Base-by-base conservation (phyloP, 2,113 vertebrate genomes). In the Alosa alosa region DNA sequence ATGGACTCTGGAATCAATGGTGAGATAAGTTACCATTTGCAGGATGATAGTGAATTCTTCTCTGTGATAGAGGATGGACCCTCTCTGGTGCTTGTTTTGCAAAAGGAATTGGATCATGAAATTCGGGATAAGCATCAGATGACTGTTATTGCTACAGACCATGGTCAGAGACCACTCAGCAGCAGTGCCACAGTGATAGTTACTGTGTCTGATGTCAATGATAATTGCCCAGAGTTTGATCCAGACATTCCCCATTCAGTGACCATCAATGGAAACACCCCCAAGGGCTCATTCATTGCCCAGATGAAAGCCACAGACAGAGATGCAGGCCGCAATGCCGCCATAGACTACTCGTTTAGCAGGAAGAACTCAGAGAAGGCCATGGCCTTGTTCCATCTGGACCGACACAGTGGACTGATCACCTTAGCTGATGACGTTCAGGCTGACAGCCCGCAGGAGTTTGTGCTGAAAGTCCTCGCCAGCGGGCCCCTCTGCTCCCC, bases 151-250 rank as follows among this genome's bases (percentile, higher is more conserved):
- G 93, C 93, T 57, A 90, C 89, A 0, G 95, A 96, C 86, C 36
- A 87, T 4, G 92, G 94, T 13, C 45, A 82, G 46, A 87, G 86
- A 22, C 89, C 94, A 84, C 91, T 92, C 72, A 95, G 89, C 86
- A 90, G 90, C 17, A 92, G 90, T 3, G 92, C 87, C 50, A 87
- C 90, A 86, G 85, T 96, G 82, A 87, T 89, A 75, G 90, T 96
- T 84, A 92, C 90, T 17, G 93, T 95, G 89, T 92, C 89, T 55
- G 95, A 96, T 84, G 90, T 95, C 72, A 92, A 96, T 57, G 95
- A 96, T 89, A 94, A 95, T 89, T 96, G 95, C 89, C 95, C 94
- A 18, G 89, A 87, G 82, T 96, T 95, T 82, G 87, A 81, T 81
- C 20, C 89, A 1, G 90, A 93, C 82, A 93, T 90, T 83, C 91